A percentile compares a stretch with the other conserved stretches of the same genome.
Evolutionary conservation across 2,888 invertebrate genomes (phyloP).

Genomic region (Polyploca ridens): DNA sequence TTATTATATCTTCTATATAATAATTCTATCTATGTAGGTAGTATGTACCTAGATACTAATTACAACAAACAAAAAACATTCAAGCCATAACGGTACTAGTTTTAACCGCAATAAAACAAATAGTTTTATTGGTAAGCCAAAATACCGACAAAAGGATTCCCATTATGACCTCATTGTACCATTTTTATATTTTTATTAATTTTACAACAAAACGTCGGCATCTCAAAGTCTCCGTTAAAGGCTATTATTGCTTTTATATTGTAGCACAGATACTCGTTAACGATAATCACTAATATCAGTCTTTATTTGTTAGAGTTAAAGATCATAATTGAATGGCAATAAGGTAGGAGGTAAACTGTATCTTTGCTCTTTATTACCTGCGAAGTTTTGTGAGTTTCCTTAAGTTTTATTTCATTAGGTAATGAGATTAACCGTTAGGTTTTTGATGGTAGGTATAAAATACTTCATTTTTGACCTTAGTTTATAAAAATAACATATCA

Average conservation of each 20-base stretch:
- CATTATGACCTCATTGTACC: conserved; percentile 18
- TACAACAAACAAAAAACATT: neutral
- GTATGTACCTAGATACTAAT: neutral
- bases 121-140: neutral
- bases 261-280: neutral
- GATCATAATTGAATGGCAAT: neutral
- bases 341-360: neutral
- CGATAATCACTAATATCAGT: neutral
- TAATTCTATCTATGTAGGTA: neutral
- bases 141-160: neutral
- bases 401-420: neutral
- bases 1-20: too few relatives aligned
- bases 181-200: conserved; percentile 55
- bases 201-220: conserved; percentile 52
- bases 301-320: neutral
- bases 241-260: conserved; percentile 57
- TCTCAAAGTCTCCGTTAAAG: conserved; percentile 64
- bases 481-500: too few relatives aligned
- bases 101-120: neutral
- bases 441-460: neutral
- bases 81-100: neutral
- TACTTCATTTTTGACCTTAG: too few relatives aligned
- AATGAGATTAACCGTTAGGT: neutral
- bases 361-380: neutral
- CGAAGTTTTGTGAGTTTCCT: neutral